Evolutionary conservation across 2,797 vertebrate species (phyloP).

Genomic region (Oreochromis mossambicus): DNA sequence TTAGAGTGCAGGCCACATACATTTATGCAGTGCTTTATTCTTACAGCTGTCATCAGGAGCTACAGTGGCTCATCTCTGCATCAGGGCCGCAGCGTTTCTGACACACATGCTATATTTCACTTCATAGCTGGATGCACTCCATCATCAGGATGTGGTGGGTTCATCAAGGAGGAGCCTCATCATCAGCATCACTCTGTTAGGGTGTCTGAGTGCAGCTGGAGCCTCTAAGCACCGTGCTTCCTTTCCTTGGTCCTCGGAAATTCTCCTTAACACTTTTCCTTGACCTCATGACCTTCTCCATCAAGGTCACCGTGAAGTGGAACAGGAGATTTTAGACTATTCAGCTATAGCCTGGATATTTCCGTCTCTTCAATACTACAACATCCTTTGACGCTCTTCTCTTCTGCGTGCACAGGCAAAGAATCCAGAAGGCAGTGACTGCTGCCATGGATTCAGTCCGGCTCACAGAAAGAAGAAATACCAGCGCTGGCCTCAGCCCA

Average conservation of each 20-base stretch:
- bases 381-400: background rate
- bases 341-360: background rate
- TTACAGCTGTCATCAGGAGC: background rate
- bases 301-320: background rate
- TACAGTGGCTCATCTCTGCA: background rate
- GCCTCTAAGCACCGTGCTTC: background rate
- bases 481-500: background rate
- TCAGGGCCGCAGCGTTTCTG: background rate
- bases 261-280: background rate
- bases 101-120: background rate
- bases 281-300: background rate
- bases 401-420: background rate
- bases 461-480: background rate
- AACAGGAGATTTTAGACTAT: background rate
- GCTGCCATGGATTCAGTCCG: background rate
- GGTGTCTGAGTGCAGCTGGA: background rate
- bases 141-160: background rate
- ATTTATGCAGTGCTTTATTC: background rate
- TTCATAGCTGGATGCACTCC: background rate
- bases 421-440: background rate
- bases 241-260: background rate
- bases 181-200: background rate
- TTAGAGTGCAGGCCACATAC: background rate
- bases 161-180: background rate
- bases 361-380: background rate